Base-by-base conservation (phyloP, 2,888 invertebrate species). In the Oegoconia quadripuncta region DNA sequence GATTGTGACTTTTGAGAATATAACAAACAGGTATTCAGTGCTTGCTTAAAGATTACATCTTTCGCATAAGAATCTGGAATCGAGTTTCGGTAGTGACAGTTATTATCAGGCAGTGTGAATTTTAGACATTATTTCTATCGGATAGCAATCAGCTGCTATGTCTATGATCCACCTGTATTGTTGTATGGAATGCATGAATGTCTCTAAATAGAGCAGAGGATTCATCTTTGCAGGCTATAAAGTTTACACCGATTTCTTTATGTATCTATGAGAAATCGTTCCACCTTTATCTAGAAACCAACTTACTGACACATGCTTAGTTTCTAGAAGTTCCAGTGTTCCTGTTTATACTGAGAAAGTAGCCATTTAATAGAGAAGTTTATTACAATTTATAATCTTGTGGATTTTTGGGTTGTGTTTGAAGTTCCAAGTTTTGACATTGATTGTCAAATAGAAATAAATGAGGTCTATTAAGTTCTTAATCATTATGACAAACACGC, bases 131-230 rank as follows among this genome's bases (percentile, higher is more conserved):
- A 62, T 47, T 1, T 59, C 56, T 17, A 86, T 61, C 0, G 83
- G 86, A 34, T 84, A 84, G 46, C 69, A 71, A 29, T 75, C 75
- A 14, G 66, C 65, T 2, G 80, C 84, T 8, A 75, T 54, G 11
- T 80, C 74, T n/a, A 81, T 30, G 1, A 84, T 53, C 83, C 82
- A 84, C 20, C 76, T 53, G 42, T 81, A 80, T 34, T 77, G 69
- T 42, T 74, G 70, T n/a, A 83, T 48, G 2, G 70, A 70, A 18
- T 55, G 60, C 5, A 80, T 52, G 17, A 81, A 48, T 4, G 52
- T 60, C 8, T 67, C 58, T 3, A 84, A 46, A 39, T 65, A 74
- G 16, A 61, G 56, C 1, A 78, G 38, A 1, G 76, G 80, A 50
- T 81, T 66, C 84, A 86, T 84, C 25, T 32, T 32, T 12, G 15